Conservation (phyloP, 2,888 invertebrate species). For the Drosophila neonasuta region DNA sequence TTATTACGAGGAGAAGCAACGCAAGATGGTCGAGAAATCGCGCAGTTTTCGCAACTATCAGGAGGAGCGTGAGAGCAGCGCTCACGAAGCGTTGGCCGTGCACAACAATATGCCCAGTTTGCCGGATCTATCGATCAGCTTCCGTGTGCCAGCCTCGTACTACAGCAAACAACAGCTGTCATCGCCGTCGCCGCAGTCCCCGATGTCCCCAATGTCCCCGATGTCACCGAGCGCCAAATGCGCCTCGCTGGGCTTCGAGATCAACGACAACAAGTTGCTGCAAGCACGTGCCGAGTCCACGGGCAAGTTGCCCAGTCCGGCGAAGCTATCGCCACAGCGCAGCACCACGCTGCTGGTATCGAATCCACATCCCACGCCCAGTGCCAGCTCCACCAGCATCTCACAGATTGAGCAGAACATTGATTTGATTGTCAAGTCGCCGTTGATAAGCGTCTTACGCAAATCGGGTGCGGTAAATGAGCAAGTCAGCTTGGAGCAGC, state of each 20-base stretch:
- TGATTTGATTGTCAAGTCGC: conserved; percentile 80
- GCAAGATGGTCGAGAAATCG: conserved; percentile 87
- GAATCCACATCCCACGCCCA: conserved; percentile 31
- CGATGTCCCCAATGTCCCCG: conserved; percentile 50
- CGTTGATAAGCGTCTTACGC: conserved; percentile 79
- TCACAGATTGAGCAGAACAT: conserved; percentile 81
- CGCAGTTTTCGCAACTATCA: conserved; percentile 87
- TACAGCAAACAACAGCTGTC: conserved; percentile 48
- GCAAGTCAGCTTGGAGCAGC: conserved; percentile 27
- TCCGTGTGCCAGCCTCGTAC: conserved; percentile 66
- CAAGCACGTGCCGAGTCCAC: conserved; percentile 61
- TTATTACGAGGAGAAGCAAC: conserved; percentile 78
- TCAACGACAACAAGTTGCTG: conserved; percentile 80
- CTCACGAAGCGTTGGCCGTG: conserved; percentile 30
- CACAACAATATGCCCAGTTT: conserved; percentile 80
- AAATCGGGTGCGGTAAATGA: conserved; percentile 67
- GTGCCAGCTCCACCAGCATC: conserved; percentile 49
- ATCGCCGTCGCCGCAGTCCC: conserved; percentile 25
- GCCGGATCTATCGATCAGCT: conserved; percentile 79
- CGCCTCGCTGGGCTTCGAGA: conserved; percentile 79
- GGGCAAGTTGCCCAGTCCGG: conserved; percentile 43
- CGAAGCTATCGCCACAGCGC: conserved; percentile 53
- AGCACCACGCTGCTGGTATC: conserved; percentile 55
- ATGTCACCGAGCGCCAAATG: conserved; percentile 60
- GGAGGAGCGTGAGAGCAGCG: conserved; percentile 73